Evolutionary conservation across 2,888 invertebrate species (phyloP).

Genomic region (Cosmopolites sordidus): DNA sequence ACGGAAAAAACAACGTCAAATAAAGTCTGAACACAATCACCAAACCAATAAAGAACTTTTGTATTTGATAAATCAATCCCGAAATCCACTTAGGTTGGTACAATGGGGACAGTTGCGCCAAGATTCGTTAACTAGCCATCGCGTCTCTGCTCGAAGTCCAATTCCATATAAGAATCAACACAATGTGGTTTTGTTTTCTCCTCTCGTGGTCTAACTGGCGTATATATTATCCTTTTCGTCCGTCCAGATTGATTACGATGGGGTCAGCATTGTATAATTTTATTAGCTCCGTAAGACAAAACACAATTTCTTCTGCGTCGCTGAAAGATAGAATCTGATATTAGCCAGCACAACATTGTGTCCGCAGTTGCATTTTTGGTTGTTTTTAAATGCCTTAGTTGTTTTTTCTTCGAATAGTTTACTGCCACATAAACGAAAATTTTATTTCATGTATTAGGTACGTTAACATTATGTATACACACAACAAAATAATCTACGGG

Average conservation of each 20-base stretch:
- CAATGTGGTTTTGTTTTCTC: constrained; percentile 28
- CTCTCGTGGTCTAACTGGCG: constrained; percentile 25
- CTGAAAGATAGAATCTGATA: too few relatives aligned
- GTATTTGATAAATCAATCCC: constrained; percentile 45
- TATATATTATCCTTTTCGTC: constrained; percentile 28
- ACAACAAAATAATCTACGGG: too few relatives aligned
- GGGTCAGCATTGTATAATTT: constrained; percentile 28
- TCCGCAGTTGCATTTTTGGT: too few relatives aligned
- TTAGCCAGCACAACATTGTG: too few relatives aligned
- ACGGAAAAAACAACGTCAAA: constrained; percentile 33
- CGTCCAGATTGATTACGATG: constrained; percentile 28
- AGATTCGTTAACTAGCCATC: constrained; percentile 34
- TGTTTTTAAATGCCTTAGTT: too few relatives aligned
- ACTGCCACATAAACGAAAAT: too few relatives aligned
- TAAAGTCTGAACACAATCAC: constrained; percentile 37
- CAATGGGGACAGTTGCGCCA: constrained; percentile 39
- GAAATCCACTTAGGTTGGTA: constrained; percentile 36
- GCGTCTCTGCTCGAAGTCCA: constrained; percentile 27
- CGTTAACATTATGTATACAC: too few relatives aligned
- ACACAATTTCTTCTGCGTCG: too few relatives aligned
- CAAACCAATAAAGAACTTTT: constrained; percentile 45
- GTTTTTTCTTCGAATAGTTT: too few relatives aligned
- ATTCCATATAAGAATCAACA: constrained; percentile 30
- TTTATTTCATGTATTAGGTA: too few relatives aligned
- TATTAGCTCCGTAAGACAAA: constrained; percentile 6